Conservation (phyloP, 64 coral and sea anemone genomes). For the Hydrozoanthus tunicans region DNA sequence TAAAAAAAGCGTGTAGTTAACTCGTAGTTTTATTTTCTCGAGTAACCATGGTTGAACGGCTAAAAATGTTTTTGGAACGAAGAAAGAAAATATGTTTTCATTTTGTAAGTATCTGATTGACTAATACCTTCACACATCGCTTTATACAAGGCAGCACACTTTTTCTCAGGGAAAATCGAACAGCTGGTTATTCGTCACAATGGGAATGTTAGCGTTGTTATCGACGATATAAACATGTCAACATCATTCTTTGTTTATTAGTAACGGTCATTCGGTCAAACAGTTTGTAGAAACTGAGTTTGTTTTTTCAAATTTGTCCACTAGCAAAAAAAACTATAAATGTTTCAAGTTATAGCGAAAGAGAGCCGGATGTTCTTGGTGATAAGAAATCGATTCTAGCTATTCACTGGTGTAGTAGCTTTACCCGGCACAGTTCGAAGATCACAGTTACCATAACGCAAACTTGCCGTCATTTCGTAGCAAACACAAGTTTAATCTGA, state of each 20-base stretch:
- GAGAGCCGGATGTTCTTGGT: no score
- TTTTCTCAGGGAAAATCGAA: background rate
- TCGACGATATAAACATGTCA: background rate
- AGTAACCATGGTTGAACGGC: background rate
- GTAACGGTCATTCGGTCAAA: background rate
- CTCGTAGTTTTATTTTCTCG: no score
- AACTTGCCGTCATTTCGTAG: background rate
- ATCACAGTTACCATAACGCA: no score
- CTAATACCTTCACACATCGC: background rate
- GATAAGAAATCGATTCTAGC: no score
- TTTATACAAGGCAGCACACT: background rate
- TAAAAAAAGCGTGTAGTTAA: no score
- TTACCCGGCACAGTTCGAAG: no score
- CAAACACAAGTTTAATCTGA: no score
- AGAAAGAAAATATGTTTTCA: background rate
- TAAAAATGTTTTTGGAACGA: background rate
- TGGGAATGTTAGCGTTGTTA: background rate
- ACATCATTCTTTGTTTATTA: background rate
- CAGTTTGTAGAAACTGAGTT: background rate
- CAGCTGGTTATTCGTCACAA: background rate
- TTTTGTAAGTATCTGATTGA: background rate
- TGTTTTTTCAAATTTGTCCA: no score
- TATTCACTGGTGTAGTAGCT: background rate
- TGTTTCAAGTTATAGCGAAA: no score
- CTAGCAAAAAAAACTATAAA: no score